phyloP scores from a whole-genome alignment of 2,797 vertebrate species.

The Vipera latastei region DNA sequence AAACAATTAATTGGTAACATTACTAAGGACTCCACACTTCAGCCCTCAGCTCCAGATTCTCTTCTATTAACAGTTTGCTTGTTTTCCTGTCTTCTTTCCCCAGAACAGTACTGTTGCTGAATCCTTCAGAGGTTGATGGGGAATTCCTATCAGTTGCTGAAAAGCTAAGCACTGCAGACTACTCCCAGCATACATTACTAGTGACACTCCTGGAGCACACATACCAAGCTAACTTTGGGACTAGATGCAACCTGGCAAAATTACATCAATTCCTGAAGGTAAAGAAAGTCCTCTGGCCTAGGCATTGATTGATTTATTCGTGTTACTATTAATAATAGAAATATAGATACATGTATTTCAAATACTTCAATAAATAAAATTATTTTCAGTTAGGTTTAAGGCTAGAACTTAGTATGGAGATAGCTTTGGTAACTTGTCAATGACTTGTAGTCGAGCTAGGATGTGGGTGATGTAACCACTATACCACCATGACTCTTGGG shows the following conservation, averaged over 20 bases:
- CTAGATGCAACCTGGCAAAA: constrained; percentile 73
- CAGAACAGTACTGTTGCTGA: constrained; percentile 92
- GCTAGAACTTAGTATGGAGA: background rate
- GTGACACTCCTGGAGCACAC: constrained; percentile 85
- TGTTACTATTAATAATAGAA: background rate
- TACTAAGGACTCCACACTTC: background rate
- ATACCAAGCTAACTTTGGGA: constrained; percentile 86
- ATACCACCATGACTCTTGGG: too few relatives aligned
- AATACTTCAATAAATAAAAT: background rate
- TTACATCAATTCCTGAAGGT: constrained; percentile 83
- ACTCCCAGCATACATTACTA: constrained; percentile 72
- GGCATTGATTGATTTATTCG: background rate
- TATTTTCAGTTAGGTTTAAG: background rate
- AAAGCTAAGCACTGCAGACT: constrained; percentile 75
- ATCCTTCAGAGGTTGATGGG: constrained; percentile 81
- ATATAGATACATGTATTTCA: background rate
- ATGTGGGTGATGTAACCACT: background rate
- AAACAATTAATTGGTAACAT: background rate
- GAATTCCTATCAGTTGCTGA: constrained; percentile 86
- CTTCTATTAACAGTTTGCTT: background rate
- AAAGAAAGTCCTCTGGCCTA: background rate
- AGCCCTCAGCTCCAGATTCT: background rate
- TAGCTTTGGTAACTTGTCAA: background rate
- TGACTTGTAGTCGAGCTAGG: background rate
- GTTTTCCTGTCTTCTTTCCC: accelerated